Evolutionary conservation across 2,113 vertebrate genomes (phyloP).

Genomic region (Marcusenius ussheri): DNA sequence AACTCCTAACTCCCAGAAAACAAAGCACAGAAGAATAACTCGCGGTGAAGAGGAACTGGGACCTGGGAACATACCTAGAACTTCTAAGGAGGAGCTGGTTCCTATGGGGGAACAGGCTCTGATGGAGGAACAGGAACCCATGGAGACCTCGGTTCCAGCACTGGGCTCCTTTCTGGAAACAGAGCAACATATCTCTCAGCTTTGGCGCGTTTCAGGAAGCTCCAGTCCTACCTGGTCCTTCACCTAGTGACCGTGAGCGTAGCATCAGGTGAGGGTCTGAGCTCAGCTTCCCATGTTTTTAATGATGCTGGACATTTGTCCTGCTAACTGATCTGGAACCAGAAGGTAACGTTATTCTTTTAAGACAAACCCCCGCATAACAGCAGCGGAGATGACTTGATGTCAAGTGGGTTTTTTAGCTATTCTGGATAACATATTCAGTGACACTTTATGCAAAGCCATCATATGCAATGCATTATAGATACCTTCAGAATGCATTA

Average conservation of each 20-base stretch:
- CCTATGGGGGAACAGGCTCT: background rate
- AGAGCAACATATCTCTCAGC: background rate
- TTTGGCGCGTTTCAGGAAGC: background rate
- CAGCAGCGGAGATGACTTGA: background rate
- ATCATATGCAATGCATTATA: background rate
- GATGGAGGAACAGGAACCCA: background rate
- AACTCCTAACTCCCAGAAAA: conserved; percentile 1
- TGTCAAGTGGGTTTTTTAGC: background rate
- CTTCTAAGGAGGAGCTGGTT: background rate
- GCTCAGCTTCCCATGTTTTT: background rate
- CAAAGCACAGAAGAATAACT: background rate
- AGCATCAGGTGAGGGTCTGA: background rate
- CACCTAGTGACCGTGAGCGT: background rate
- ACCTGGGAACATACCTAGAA: conserved; percentile 8
- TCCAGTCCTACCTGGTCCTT: background rate
- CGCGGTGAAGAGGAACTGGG: background rate
- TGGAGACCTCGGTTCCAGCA: background rate
- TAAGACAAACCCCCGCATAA: background rate
- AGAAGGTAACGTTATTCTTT: background rate
- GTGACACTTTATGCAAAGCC: background rate
- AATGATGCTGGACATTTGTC: background rate
- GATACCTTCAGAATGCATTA: background rate
- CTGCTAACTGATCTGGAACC: background rate
- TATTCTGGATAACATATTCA: background rate
- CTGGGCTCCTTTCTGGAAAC: conserved; percentile 7